Conservation (phyloP, 2,888 invertebrate genomes). For the Agrotis puta region DNA sequence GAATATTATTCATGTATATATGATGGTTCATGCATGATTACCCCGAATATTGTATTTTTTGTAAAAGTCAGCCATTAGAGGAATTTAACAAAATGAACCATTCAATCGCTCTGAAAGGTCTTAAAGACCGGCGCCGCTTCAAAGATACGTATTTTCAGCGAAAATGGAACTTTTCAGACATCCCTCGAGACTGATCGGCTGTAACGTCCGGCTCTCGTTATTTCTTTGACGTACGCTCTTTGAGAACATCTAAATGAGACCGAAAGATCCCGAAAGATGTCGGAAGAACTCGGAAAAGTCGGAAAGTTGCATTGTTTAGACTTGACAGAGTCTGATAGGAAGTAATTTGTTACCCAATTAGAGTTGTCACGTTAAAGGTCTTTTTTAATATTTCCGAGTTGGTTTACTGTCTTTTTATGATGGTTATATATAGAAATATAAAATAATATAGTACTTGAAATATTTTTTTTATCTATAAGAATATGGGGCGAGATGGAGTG, state of each 20-base stretch:
- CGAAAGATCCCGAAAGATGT: conserved; percentile 57
- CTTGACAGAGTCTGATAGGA: conserved; percentile 49
- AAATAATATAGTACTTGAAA: too few species aligned
- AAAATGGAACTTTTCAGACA: conserved; percentile 65
- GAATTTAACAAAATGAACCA: conserved; percentile 31
- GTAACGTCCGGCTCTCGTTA: conserved; percentile 76
- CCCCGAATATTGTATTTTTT: neutral
- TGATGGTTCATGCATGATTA: neutral
- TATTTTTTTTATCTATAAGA: too few species aligned
- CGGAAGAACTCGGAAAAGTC: conserved; percentile 24
- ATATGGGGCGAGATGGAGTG: too few species aligned
- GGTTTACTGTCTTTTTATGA: conserved; percentile 12
- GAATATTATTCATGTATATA: too few species aligned
- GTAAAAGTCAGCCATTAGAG: conserved; percentile 28
- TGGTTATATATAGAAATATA: neutral
- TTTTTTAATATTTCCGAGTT: conserved; percentile 31
- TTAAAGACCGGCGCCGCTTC: conserved; percentile 47
- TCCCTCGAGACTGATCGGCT: conserved; percentile 69
- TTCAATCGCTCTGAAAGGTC: conserved; percentile 49
- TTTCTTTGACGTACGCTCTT: conserved; percentile 74
- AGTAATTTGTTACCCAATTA: conserved; percentile 62
- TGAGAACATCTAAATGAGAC: conserved; percentile 71
- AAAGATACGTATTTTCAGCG: conserved; percentile 58
- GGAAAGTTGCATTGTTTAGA: conserved; percentile 68
- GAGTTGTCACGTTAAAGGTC: conserved; percentile 19